phyloP scores from a whole-genome alignment of 2,797 vertebrate species.

The Artibeus jamaicensis region DNA sequence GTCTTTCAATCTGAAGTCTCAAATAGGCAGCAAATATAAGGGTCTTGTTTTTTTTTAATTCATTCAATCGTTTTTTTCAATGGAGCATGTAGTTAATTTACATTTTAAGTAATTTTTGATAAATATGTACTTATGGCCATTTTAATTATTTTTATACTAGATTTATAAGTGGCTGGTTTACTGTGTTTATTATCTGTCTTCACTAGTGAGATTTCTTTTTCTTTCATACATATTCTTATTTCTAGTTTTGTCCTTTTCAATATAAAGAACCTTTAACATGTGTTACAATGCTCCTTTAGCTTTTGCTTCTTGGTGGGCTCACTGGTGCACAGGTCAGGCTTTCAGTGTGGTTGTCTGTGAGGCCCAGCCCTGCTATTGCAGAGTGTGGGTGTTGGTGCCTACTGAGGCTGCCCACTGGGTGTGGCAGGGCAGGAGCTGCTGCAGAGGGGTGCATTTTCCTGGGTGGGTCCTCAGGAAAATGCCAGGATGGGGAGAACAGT shows the following conservation, averaged over 20 bases:
- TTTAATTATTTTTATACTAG: background rate
- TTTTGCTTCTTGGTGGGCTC: background rate
- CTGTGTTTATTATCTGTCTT: background rate
- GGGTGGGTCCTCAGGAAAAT: background rate
- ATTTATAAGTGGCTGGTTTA: background rate
- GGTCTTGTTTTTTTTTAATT: background rate
- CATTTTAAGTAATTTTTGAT: background rate
- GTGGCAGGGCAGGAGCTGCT: background rate
- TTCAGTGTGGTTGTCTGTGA: background rate
- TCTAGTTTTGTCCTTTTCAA: background rate
- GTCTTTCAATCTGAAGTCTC: background rate
- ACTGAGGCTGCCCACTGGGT: background rate
- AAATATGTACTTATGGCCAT: background rate
- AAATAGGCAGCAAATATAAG: background rate
- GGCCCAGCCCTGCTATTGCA: background rate
- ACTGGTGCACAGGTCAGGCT: too few relatives aligned
- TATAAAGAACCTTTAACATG: background rate
- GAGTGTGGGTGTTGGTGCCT: too few relatives aligned
- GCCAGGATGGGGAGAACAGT: background rate
- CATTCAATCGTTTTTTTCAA: background rate
- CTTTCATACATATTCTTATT: background rate
- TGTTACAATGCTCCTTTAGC: background rate
- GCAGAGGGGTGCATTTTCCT: background rate
- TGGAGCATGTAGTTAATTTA: background rate
- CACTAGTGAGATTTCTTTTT: background rate